phyloP scores from a whole-genome alignment of 2,888 invertebrate species.

The Eucera pruinosa region DNA sequence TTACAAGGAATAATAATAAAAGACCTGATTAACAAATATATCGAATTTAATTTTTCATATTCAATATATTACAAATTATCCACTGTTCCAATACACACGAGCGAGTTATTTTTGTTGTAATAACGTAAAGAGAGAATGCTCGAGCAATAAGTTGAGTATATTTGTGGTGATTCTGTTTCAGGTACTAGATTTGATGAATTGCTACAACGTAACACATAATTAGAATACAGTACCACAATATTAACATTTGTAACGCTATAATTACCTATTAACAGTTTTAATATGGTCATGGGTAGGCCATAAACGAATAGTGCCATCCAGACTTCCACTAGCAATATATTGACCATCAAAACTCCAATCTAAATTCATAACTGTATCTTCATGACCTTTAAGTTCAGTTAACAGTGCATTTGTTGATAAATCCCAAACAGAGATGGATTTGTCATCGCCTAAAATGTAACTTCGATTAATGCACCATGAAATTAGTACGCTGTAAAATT shows the following conservation, averaged over 20 bases:
- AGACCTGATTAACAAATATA: constrained; percentile 52
- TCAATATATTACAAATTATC: constrained; percentile 45
- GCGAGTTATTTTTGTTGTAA: constrained; percentile 80
- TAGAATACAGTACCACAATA: neutral
- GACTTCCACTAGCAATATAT: constrained; percentile 81
- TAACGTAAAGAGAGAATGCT: constrained; percentile 82
- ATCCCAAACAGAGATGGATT: constrained; percentile 81
- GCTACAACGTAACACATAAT: constrained; percentile 67
- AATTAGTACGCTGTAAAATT: neutral
- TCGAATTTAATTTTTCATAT: constrained; percentile 40
- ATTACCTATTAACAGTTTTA: constrained; percentile 76
- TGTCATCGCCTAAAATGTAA: constrained; percentile 79
- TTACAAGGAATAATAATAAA: constrained; percentile 36
- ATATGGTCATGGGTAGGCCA: constrained; percentile 81
- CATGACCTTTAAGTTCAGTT: constrained; percentile 81
- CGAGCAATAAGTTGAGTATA: constrained; percentile 80
- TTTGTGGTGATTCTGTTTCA: constrained; percentile 75
- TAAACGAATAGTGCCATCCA: constrained; percentile 80
- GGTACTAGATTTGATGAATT: constrained; percentile 71
- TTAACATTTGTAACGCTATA: neutral
- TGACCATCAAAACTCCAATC: constrained; percentile 83
- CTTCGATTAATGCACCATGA: constrained; percentile 1
- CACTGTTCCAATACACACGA: constrained; percentile 81
- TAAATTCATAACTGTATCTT: constrained; percentile 82
- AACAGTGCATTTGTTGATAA: constrained; percentile 79